Evolutionary conservation across 2,888 invertebrate genomes (phyloP), one percentile per base, ranked within the genome.

Genomic region (Catocala sponsa): DNA sequence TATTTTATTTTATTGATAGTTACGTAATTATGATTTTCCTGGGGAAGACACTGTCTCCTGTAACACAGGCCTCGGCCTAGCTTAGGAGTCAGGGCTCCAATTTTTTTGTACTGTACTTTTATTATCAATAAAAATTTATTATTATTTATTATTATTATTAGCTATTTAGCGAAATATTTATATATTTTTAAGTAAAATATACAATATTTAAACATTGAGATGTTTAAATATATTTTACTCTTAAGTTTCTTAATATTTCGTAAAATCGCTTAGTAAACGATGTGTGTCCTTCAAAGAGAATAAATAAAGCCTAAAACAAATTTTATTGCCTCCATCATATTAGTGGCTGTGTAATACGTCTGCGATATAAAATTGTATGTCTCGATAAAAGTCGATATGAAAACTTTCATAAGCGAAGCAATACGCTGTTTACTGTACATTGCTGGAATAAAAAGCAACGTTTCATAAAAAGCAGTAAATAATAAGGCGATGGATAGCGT

Each of bases 331-430:
- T 44, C 32, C 47, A 49, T 57, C 55, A 65, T 74, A 70, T 70
- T 67, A 74, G 47, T 46, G 46, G 33, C 55, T 58, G 38, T 59
- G 61, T 65, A 68, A 74, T 72, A 72, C 63, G 61, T 64, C 63
- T 65, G 59, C 68, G 66, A 74, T 78, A 78, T 76, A 70, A 76
- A 75, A 77, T 75, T 74, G 76, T 74, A 73, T 75, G 74, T 77
- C 76, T 74, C 83, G 77, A 82, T 85, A 83, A 83, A 81, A 74
- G 72, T 67, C 79, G 76, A 82, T 83, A 86, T 84, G 84, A 84
- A 83, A 85, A 83, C 74, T 85, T 86, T 86, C 80, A 85, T 86
- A 85, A 79, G 78, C 68, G 68, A 70, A 75, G 77, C 79, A 78
- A 82, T 84, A 78, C 74, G 59, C 65, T 65, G 74, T 81, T 82